A percentile compares a stretch with the other conserved stretches of the same genome.
Evolutionary conservation across 2,888 invertebrate genomes (phyloP).

Genomic region (Stenchaetothrips biformis): DNA sequence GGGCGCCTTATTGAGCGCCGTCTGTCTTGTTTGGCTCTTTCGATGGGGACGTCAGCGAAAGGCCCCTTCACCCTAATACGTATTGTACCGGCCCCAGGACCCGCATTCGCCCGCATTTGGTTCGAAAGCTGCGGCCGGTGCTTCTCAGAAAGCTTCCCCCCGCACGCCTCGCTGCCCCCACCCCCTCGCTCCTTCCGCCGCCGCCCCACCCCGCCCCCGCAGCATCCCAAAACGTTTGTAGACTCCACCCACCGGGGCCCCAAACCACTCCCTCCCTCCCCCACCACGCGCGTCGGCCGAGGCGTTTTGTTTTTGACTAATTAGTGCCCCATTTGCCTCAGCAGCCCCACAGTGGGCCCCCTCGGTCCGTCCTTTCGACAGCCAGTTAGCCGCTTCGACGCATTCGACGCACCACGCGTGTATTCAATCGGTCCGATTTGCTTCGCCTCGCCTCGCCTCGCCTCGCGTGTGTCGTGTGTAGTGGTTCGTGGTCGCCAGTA

Average conservation of each 20-base stretch:
- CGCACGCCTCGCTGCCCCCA: no score
- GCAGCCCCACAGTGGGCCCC: slow-evolving; percentile 44
- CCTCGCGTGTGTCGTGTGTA: not conserved
- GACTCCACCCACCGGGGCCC: not conserved
- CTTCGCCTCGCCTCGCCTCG: no score
- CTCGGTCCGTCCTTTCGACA: slow-evolving; percentile 46
- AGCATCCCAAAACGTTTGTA: not conserved
- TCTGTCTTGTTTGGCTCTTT: no score
- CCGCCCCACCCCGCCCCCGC: slow-evolving; percentile 30
- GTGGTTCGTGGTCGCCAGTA: not conserved
- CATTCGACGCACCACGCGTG: not conserved
- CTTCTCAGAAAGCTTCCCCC: no score
- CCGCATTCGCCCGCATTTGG: no score
- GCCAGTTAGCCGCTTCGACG: not conserved
- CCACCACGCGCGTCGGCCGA: slow-evolving; percentile 32
- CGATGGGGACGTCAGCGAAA: no score
- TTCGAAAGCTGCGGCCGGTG: no score
- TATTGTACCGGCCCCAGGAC: no score
- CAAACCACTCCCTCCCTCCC: slow-evolving; percentile 34
- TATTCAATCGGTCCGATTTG: not conserved
- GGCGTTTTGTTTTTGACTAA: slow-evolving; percentile 5
- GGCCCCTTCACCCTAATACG: no score
- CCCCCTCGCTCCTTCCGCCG: no score
- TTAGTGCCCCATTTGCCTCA: slow-evolving; percentile 35
- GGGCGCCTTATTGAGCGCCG: no score